phyloP scores from a whole-genome alignment of 2,888 invertebrate species.

The Phalangium opilio region DNA sequence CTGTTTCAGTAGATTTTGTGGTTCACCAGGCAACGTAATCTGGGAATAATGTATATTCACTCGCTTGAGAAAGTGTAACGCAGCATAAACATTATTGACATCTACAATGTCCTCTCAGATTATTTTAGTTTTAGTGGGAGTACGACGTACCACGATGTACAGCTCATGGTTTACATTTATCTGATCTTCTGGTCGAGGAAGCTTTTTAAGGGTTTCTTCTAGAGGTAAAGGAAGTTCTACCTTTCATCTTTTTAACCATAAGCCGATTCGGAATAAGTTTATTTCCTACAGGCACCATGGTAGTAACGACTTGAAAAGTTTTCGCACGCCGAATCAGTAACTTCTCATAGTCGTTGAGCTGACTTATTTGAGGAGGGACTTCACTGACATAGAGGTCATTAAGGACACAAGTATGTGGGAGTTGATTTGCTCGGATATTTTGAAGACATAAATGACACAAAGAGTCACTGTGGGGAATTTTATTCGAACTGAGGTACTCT shows the following conservation, averaged over 20 bases:
- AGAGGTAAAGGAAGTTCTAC: not conserved
- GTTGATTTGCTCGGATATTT: too few relatives aligned
- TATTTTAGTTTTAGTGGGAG: not conserved
- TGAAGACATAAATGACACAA: too few relatives aligned
- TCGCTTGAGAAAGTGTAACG: not conserved
- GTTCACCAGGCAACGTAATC: not conserved
- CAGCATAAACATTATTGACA: conserved; percentile 1
- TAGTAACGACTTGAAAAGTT: too few relatives aligned
- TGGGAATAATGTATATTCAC: not conserved
- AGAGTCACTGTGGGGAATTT: too few relatives aligned
- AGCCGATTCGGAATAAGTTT: not conserved
- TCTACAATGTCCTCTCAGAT: not conserved
- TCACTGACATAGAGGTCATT: too few relatives aligned
- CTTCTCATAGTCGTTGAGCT: too few relatives aligned
- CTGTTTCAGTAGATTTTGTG: too few relatives aligned
- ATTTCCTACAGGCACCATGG: not conserved
- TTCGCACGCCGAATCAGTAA: too few relatives aligned
- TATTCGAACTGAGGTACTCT: too few relatives aligned
- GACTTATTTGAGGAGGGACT: too few relatives aligned
- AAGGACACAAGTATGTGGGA: too few relatives aligned
- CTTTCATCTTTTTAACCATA: conserved; percentile 1
- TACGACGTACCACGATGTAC: not conserved
- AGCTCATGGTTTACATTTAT: not conserved
- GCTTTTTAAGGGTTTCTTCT: not conserved
- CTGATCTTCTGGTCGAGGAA: not conserved